Base-by-base conservation (phyloP, 2,113 vertebrate genomes). In the Ceyx cyanopectus region DNA sequence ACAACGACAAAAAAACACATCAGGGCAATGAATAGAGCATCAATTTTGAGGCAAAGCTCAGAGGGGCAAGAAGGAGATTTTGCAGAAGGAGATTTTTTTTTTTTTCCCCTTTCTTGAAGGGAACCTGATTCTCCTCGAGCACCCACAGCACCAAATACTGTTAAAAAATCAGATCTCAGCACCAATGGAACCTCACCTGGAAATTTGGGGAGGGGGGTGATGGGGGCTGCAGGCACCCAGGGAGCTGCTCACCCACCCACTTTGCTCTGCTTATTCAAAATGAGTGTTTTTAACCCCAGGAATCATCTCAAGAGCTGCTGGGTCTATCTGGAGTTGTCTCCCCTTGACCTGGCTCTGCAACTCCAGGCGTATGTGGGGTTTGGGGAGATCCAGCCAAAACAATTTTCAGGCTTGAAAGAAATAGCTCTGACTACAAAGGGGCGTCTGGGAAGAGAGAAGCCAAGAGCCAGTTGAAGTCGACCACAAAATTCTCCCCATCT, bases 321-420 rank as follows among this genome's bases (percentile, higher is more conserved):
- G 60, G 8, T 66, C 45, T 27, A 10, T 43, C 24, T 19, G 14
- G 45, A 74, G 30, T 53, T 22, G 60, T n/a, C 29, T 81, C 14
- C 68, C 56, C 43, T 27, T 1, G 0, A 5, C 23, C 34, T 6
- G 51, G 23, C 17, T 57, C 24, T 48, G 23, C 22, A 65, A 22
- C 14, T 48, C 5, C 5, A 6, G 34, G 24, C 9, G 12, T 5
- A 2, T 3, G 34, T 7, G 13, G n/a, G 18, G 23, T 5, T 4
- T 37, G 60, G 46, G 29, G 40, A 26, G 26, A 78, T 21, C 10
- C 60, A 34, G 48, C 3, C 1, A 1, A 29, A 66, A 48, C 72
- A 54, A 56, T 6, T 30, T 22, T 43, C 5, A 8, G 27, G 22
- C 17, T 63, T 56, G 32, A 29, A 51, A 43, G 26, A 46, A 78